Conservation (phyloP, 2,888 invertebrate genomes). For the Acanthopleura granulata region DNA sequence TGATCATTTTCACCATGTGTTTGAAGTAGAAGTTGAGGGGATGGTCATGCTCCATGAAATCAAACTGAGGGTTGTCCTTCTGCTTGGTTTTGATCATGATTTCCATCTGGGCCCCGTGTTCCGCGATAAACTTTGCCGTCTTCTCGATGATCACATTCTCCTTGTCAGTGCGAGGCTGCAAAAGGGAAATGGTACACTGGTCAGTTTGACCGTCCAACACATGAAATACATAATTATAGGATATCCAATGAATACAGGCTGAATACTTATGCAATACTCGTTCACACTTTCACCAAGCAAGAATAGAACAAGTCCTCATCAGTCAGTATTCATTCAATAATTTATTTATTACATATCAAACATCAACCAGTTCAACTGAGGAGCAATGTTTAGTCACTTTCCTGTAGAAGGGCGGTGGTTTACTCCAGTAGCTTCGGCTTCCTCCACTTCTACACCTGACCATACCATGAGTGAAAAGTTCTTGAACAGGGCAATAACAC, state of each 20-base stretch:
- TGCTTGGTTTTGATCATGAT: conserved; percentile 98
- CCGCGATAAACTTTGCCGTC: conserved; percentile 76
- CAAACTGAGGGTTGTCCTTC: conserved; percentile 91
- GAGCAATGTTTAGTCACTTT: background rate
- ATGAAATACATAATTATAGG: too few relatives aligned
- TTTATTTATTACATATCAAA: too few relatives aligned
- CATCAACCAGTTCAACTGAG: too few relatives aligned
- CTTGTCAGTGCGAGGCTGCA: conserved; percentile 87
- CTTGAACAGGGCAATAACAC: too few relatives aligned
- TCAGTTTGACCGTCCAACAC: background rate
- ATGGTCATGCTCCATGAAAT: conserved; percentile 90
- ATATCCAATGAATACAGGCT: too few relatives aligned
- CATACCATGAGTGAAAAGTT: too few relatives aligned
- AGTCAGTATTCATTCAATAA: too few relatives aligned
- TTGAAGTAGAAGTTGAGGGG: conserved; percentile 90
- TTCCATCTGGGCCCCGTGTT: conserved; percentile 98
- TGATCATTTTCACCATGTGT: conserved; percentile 71
- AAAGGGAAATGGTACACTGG: conserved; percentile 37
- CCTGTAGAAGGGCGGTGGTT: background rate
- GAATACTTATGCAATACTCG: too few relatives aligned
- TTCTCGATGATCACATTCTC: conserved; percentile 95
- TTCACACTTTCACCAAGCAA: too few relatives aligned
- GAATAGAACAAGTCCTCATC: too few relatives aligned
- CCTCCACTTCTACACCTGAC: too few relatives aligned
- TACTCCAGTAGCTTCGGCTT: too few relatives aligned